Base-by-base conservation (phyloP, 2,888 invertebrate genomes). In the Drosophila cognata region DNA sequence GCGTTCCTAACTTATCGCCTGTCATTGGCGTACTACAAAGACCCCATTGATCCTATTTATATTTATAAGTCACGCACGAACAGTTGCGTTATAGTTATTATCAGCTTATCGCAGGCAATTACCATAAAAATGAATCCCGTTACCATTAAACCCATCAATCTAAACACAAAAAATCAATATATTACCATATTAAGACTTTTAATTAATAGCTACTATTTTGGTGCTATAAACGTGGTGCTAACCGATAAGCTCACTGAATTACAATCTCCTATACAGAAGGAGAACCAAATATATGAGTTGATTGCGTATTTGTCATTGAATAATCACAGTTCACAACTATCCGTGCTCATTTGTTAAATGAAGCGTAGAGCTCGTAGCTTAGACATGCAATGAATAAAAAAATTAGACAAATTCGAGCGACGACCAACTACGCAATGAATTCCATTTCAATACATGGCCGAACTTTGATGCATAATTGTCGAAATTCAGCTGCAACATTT, bases 141-240 rank as follows among this genome's bases (percentile, higher is more conserved):
- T 69, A 60, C 56, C 68, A 57, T 50, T 76, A 66, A 72, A 51
- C 72, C 41, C 82, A 78, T 75, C 78, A 75, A 80, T 79, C 73
- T 46, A 59, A 70, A 65, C 61, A 63, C 52, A 62, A 46, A 68
- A 82, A 86, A 85, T 88, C 82, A 86, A 85, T 88, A 86, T 70
- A 41, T 41, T 74, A 56, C 36, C 71, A 81, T 58, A 77, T 55
- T 69, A 79, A 74, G 82, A 78, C 78, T 78, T 82, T 88, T 85
- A 86, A 85, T 85, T 80, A 85, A 76, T 71, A 57, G 66, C 64
- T 66, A 67, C 77, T 66, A 71, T 76, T 74, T 28, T 36, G 66
- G 33, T 51, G 75, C 61, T 64, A 86, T 88, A 86, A 78, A 73
- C 67, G 72, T 48, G 43, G 63, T 61, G 70, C 71, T 70, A 61